Evolutionary conservation across 2,113 vertebrate species (phyloP).

Genomic region (human (Homo sapiens)): GRCh38 chr4:163061001-163061500

Average conservation of each 20-base stretch:
- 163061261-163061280: neutral
- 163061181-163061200: neutral
- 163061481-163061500: no score
- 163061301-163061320: neutral
- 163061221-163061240: neutral
- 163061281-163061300: neutral
- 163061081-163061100: neutral
- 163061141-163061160: neutral
- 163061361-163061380: no score
- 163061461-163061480: no score
- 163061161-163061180: neutral
- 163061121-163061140: neutral
- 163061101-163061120: neutral
- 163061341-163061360: no score
- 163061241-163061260: neutral
- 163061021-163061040: neutral
- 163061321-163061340: neutral
- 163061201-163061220: neutral
- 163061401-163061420: no score
- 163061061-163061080: neutral
- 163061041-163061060: neutral
- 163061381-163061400: no score
- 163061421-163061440: no score
- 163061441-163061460: no score
- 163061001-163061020: accelerated